Evolutionary conservation across 2,888 invertebrate genomes (phyloP), one percentile per base, ranked within the genome.

Genomic region (Hybos culiciformis): DNA sequence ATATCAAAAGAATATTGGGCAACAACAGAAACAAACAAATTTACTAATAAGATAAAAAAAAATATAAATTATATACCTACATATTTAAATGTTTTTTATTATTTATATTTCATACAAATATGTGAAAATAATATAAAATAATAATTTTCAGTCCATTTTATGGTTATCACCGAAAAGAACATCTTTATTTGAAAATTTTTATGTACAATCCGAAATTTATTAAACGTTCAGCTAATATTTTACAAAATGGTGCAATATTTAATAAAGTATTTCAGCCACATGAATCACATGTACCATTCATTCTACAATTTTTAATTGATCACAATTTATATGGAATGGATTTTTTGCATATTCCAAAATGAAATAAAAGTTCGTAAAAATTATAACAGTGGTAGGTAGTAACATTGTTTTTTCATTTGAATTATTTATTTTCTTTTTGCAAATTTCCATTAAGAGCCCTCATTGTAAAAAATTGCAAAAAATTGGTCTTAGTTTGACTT

Each of bases 291-390:
- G 78, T 97, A 43, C 88, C 92, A 36, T 97, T 83, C 58, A 78
- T 83, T 39, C 70, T 91, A 37, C 90, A 98, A 71, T 92, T 97
- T 63, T 88, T 97, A 71, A 94, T 98, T 53, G 97, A 98, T 67
- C 91, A 87, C 60, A 96, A 97, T 68, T 74, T 98, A 33, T 92
- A 92, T 68, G 97, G 97, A 17, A 98, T 98, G 98, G 94, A 90
- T 64, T 78, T 83, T 58, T 73, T 97, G 42, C 78, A 86, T 63
- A 69, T 92, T 6, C 65, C 53, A 53, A 61, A 52, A 24, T 71
- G 75, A 52, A 67, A 70, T 80, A 1, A 75, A 73, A 56, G 81
- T 78, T 59, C 70, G 84, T 7, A 68, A 52, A 37, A 51, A 63
- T 53, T 57, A 60, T 1, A 50, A 56, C 6, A 54, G 55, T 11